These are phyloP conservation scores for Orbicella faveolata DNA, from an alignment of 64 coral and sea anemone genomes.

Conservation along the genomic window DNA sequence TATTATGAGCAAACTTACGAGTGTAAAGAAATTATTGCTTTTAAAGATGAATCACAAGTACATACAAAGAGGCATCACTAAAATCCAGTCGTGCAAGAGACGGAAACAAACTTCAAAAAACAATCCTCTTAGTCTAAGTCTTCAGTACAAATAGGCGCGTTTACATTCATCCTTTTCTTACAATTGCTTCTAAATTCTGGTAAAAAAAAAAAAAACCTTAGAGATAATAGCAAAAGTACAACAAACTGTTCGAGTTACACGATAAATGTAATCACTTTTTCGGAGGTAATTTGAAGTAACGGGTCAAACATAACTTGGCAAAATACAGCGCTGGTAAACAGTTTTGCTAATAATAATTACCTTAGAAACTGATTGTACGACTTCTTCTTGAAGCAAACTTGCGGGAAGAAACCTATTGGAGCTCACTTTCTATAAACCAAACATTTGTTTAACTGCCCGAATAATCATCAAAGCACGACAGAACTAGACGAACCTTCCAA, in stretches of 20 bases:
- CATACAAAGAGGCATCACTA: background rate
- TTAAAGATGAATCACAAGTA: background rate
- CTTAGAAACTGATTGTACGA: background rate
- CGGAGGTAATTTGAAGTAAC: too few species aligned
- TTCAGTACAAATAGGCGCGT: too few species aligned
- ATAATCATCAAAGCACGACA: background rate
- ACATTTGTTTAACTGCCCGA: constrained; percentile 12
- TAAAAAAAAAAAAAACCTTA: background rate
- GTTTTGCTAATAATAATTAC: background rate
- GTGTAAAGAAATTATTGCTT: background rate
- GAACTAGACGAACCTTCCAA: background rate
- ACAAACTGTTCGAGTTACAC: background rate
- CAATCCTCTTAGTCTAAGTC: too few species aligned
- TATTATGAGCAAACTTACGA: background rate
- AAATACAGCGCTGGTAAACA: background rate
- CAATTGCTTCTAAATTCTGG: background rate
- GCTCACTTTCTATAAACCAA: background rate
- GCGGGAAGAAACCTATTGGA: background rate
- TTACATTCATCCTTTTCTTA: background rate
- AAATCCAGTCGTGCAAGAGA: too few species aligned
- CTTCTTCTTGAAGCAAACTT: background rate
- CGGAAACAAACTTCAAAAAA: too few species aligned
- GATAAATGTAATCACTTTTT: background rate
- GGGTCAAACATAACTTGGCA: too few species aligned
- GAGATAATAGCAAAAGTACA: background rate